phyloP scores from a whole-genome alignment of 2,888 invertebrate species.

The Venusia cambrica region DNA sequence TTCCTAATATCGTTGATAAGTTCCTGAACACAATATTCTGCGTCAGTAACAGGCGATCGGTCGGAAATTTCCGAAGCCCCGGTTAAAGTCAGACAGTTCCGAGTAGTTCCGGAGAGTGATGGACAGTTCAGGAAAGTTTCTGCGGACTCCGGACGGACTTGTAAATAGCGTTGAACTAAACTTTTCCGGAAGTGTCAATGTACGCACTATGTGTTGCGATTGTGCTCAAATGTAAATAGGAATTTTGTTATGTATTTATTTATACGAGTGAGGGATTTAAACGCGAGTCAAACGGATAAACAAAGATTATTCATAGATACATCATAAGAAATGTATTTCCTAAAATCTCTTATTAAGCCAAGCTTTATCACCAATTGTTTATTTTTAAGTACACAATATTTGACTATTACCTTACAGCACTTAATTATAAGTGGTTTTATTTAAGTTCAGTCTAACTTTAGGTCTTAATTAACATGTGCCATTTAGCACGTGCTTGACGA shows the following conservation, averaged over 20 bases:
- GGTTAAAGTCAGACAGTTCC: slow-evolving; percentile 1
- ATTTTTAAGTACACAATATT: too few species aligned
- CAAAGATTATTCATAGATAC: slow-evolving; percentile 23
- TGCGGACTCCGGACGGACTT: slow-evolving; percentile 18
- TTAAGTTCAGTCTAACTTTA: slow-evolving; percentile 34
- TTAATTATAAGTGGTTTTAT: slow-evolving; percentile 16
- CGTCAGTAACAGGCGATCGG: too few species aligned
- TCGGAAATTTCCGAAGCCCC: slow-evolving; percentile 3
- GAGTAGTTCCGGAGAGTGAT: background rate
- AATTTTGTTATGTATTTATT: slow-evolving; percentile 17
- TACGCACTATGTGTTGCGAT: slow-evolving; percentile 74
- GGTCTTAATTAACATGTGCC: slow-evolving; percentile 71
- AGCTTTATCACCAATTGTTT: too few species aligned
- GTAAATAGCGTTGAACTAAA: slow-evolving; percentile 51
- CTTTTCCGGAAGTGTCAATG: slow-evolving; percentile 76
- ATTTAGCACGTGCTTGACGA: slow-evolving; percentile 72
- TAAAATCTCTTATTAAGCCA: too few species aligned
- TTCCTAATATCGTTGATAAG: too few species aligned
- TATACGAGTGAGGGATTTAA: slow-evolving; percentile 17
- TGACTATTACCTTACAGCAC: slow-evolving; percentile 1
- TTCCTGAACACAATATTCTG: too few species aligned
- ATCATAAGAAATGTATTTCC: too few species aligned
- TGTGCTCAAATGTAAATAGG: slow-evolving; percentile 67
- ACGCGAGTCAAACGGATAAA: slow-evolving; percentile 16
- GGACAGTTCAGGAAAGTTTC: slow-evolving; percentile 7